Evolutionary conservation across 2,113 vertebrate genomes (phyloP).

Genomic region (Platycercus adscitus): DNA sequence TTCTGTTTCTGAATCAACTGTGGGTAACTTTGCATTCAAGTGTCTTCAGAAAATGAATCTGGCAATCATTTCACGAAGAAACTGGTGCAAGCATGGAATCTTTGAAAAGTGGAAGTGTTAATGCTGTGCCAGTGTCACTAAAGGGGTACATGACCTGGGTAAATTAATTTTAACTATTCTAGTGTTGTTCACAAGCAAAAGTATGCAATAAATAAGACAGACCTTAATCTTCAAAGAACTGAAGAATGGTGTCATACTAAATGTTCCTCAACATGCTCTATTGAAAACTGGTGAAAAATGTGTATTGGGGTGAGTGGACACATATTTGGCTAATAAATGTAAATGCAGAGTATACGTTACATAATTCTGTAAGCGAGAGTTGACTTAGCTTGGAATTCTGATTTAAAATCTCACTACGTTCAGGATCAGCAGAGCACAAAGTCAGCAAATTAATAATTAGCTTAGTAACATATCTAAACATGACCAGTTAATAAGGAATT

Average conservation of each 20-base stretch:
- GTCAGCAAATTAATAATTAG: neutral
- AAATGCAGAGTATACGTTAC: neutral
- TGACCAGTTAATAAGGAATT: neutral
- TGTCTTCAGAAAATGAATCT: constrained; percentile 30
- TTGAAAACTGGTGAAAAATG: neutral
- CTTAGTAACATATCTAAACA: neutral
- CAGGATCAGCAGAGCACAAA: neutral
- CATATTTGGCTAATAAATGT: neutral
- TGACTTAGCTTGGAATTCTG: neutral
- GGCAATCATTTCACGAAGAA: neutral
- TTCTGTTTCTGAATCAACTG: constrained; percentile 44
- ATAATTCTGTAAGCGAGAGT: neutral
- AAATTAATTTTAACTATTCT: neutral
- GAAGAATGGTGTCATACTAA: neutral
- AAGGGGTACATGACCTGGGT: neutral
- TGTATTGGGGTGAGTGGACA: neutral
- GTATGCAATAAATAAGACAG: neutral
- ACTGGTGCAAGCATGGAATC: neutral
- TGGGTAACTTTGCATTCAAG: constrained; percentile 19
- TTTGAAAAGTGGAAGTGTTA: neutral
- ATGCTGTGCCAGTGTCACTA: neutral
- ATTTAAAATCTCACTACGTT: neutral
- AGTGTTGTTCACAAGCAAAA: neutral
- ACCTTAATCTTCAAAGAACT: neutral
- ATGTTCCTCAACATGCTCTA: neutral